Evolutionary conservation across 2,888 invertebrate genomes (phyloP).

Genomic region (Papilio protenor): DNA sequence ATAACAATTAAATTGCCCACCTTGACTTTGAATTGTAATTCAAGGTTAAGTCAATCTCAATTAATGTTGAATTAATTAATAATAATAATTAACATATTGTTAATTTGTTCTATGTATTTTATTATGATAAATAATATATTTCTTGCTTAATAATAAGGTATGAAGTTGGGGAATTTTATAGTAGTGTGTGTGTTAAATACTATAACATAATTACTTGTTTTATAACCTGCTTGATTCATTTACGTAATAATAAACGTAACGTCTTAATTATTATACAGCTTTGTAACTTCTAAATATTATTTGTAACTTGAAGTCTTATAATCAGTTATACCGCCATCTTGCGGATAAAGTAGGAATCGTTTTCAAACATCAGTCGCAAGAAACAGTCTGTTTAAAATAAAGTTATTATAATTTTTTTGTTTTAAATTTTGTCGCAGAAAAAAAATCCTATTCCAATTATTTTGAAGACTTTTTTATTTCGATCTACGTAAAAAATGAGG

Average conservation of each 20-base stretch:
- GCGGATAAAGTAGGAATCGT: neutral
- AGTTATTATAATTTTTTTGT: neutral
- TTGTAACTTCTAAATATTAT: neutral
- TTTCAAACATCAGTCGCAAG: neutral
- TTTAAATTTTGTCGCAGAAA: no score
- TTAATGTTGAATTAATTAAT: slow-evolving; percentile 1
- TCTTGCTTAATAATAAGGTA: neutral
- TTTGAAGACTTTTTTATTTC: no score
- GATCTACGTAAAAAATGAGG: no score
- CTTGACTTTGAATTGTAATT: slow-evolving; percentile 5
- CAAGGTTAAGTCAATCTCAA: slow-evolving; percentile 1
- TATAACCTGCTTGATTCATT: neutral
- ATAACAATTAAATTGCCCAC: neutral
- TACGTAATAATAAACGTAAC: neutral
- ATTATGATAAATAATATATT: neutral
- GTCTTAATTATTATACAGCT: neutral
- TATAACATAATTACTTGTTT: neutral
- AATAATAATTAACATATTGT: neutral
- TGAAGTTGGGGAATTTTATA: neutral
- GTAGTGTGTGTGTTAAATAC: no score
- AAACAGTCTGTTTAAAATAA: neutral
- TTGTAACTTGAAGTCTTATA: neutral
- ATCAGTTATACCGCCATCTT: neutral
- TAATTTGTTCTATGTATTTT: neutral
- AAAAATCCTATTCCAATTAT: neutral